Evolutionary conservation across 2,888 invertebrate genomes (phyloP).

Genomic region (Philaethria dido): DNA sequence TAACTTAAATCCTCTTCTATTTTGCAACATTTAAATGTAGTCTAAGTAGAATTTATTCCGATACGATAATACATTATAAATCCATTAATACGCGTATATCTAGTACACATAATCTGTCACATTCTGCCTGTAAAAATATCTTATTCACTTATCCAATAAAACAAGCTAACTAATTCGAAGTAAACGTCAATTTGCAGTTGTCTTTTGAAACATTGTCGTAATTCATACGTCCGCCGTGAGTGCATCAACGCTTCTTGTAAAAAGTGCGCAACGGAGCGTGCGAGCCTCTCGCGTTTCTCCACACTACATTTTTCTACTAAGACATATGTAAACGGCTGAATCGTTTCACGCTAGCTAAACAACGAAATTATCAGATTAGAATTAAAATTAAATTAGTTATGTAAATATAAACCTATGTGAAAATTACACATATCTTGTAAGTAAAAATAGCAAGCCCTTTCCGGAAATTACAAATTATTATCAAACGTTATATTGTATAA

Average conservation of each 20-base stretch:
- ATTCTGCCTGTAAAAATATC: not conserved
- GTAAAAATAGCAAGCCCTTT: not conserved
- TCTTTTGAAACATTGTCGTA: not conserved
- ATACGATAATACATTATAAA: too few species aligned
- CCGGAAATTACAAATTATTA: not conserved
- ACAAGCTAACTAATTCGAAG: not conserved
- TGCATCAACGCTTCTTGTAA: constrained; percentile 51
- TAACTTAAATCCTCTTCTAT: too few species aligned
- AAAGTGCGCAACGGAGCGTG: constrained; percentile 70
- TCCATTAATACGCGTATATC: not conserved
- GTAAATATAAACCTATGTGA: constrained; percentile 6
- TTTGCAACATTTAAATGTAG: too few species aligned
- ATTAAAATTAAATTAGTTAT: constrained; percentile 31
- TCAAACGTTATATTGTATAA: not conserved
- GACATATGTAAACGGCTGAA: constrained; percentile 68
- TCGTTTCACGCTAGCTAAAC: constrained; percentile 69
- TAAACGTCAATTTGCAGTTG: constrained; percentile 2
- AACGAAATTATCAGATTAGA: constrained; percentile 35
- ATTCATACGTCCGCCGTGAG: constrained; percentile 34
- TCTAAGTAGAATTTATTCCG: too few species aligned
- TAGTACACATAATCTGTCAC: not conserved
- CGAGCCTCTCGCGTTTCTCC: constrained; percentile 76
- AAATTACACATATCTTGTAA: constrained; percentile 10
- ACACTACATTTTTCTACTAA: constrained; percentile 74
- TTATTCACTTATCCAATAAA: not conserved